These are phyloP conservation scores for Amphilophus citrinellus DNA, from an alignment of 2,113 vertebrate species.

Conservation along the genomic window DNA sequence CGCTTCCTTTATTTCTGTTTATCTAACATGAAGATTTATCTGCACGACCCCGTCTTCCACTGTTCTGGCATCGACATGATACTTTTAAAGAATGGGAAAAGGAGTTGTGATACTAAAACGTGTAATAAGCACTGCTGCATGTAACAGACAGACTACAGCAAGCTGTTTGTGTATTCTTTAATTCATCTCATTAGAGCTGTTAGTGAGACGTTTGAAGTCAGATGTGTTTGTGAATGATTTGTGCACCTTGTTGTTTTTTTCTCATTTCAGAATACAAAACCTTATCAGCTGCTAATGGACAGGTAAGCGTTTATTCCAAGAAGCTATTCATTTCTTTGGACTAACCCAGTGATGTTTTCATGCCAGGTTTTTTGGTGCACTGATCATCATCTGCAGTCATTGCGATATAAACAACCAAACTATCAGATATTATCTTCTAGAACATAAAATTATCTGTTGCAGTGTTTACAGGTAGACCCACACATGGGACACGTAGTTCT, in stretches of 20 bases:
- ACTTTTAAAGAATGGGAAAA: not conserved
- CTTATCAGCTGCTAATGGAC: constrained; percentile 97
- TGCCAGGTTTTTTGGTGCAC: not conserved
- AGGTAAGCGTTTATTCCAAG: constrained; percentile 82
- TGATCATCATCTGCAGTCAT: not conserved
- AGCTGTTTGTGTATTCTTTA: not conserved
- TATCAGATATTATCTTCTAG: not conserved
- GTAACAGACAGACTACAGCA: not conserved
- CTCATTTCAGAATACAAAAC: constrained; percentile 93
- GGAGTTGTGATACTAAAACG: not conserved
- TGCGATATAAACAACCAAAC: not conserved
- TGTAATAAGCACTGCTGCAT: not conserved
- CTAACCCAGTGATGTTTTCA: not conserved
- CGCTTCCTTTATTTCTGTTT: not conserved
- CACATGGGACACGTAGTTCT: no score
- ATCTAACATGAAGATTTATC: not conserved
- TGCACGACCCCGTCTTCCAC: not conserved
- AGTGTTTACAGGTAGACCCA: not conserved
- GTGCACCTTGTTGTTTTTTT: constrained; percentile 33
- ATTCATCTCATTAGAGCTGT: not conserved
- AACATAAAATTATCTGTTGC: not conserved
- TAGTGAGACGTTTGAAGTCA: not conserved
- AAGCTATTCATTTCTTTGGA: not conserved
- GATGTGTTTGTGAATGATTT: not conserved
- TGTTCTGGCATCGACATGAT: not conserved